These are phyloP conservation scores for Zalophus californianus DNA, from an alignment of 2,797 vertebrate species.

Conservation along the genomic window DNA sequence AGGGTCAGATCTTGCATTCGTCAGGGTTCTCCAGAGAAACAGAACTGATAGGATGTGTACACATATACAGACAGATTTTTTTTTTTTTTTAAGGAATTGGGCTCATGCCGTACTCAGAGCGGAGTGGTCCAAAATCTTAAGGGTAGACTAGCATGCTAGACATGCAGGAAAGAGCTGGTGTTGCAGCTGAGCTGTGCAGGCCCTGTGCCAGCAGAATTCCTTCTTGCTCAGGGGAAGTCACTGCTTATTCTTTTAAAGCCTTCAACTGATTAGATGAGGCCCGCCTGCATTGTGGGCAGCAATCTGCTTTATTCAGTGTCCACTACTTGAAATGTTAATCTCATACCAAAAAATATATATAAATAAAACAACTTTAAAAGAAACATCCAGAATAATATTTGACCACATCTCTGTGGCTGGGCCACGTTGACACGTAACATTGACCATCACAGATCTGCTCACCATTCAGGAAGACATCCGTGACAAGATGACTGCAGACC, in stretches of 20 bases:
- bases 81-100: neutral
- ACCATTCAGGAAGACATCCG: accelerated
- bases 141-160: neutral
- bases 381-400: neutral
- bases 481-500: neutral
- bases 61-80: neutral
- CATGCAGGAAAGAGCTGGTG: neutral
- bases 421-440: neutral
- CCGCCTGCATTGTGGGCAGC: accelerated
- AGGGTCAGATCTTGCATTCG: neutral
- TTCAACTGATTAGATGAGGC: neutral
- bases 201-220: neutral
- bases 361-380: accelerated
- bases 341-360: neutral
- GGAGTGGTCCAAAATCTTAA: neutral
- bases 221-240: neutral
- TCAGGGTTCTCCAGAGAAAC: neutral
- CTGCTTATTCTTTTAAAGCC: neutral
- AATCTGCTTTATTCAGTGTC: neutral
- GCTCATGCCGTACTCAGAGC: accelerated
- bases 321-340: neutral
- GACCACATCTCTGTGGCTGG: neutral
- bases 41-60: accelerated
- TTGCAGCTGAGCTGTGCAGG: no score
- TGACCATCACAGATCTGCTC: neutral